A percentile compares a stretch with the other conserved stretches of the same genome.
These are phyloP conservation scores for Amblyraja radiata DNA, from an alignment of 2,797 vertebrate genomes.

Conservation along the genomic window DNA sequence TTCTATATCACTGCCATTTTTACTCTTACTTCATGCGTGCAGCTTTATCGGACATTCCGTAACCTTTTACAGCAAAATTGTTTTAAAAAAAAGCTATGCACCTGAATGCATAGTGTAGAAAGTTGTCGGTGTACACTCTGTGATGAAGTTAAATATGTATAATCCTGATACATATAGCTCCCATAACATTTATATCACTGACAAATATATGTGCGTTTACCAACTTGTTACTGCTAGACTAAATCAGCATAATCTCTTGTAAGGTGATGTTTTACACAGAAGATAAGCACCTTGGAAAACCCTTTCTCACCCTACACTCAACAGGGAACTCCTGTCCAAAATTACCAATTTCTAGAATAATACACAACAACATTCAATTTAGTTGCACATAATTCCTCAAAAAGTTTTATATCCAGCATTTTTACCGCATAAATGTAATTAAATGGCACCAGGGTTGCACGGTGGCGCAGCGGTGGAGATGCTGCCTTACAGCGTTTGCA, in stretches of 20 bases:
- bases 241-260: background rate
- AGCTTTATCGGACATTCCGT: background rate
- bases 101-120: background rate
- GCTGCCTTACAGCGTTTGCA: no score
- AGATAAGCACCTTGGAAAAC: background rate
- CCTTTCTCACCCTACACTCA: no score
- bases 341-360: background rate
- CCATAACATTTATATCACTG: background rate
- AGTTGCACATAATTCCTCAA: background rate
- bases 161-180: background rate
- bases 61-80: background rate
- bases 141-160: background rate
- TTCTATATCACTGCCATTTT: background rate
- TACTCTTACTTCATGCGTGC: background rate
- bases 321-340: background rate
- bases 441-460: no score
- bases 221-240: background rate
- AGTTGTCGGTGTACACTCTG: background rate
- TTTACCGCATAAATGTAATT: no score
- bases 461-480: no score
- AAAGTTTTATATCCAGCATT: background rate
- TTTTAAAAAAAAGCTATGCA: background rate
- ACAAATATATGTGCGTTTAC: background rate
- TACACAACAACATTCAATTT: background rate
- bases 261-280: background rate